phyloP scores from a whole-genome alignment of 92 coral and sea anemone species.

The Phenganax stokvisi region DNA sequence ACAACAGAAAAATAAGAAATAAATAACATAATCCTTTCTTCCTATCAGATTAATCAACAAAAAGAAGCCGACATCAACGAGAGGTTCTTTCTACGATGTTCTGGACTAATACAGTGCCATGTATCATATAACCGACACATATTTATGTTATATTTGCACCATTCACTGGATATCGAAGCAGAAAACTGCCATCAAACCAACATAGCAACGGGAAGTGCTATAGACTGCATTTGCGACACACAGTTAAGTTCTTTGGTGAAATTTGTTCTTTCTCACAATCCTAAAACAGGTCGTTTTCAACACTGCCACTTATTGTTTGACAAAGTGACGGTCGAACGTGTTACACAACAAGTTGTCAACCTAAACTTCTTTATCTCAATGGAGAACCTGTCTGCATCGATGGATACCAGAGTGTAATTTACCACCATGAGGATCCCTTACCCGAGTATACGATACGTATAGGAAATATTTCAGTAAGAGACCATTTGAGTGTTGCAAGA shows the following conservation, averaged over 20 bases:
- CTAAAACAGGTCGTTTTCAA: conserved; percentile 17
- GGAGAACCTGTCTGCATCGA: conserved; percentile 30
- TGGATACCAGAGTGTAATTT: conserved; percentile 27
- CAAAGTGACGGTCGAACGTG: conserved; percentile 34
- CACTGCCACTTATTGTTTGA: conserved; percentile 27
- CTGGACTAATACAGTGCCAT: conserved; percentile 31
- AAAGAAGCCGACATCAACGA: conserved; percentile 23
- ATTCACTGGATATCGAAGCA: conserved; percentile 11
- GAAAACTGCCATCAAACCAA: conserved; percentile 25
- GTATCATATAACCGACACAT: conserved; percentile 18
- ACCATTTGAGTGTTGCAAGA: conserved; percentile 38
- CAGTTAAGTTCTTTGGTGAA: conserved; percentile 20
- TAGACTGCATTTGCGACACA: conserved; percentile 21
- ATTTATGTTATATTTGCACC: conserved; percentile 26
- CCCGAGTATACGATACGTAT: conserved; percentile 19
- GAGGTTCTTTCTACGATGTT: conserved; percentile 14
- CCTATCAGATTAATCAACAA: conserved; percentile 3
- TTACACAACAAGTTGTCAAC: conserved; percentile 26
- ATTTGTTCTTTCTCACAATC: conserved; percentile 23
- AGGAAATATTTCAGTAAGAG: conserved; percentile 7
- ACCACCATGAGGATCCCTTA: conserved; percentile 16
- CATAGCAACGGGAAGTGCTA: conserved; percentile 28
- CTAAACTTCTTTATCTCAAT: conserved; percentile 11
- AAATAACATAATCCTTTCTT: conserved; percentile 6
- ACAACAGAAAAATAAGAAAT: conserved; percentile 13